Percentiles rank a stretch among this genome's conserved stretches.
Conservation (phyloP, 1,140 invertebrate species). For the Dendrolimus punctatus region DNA sequence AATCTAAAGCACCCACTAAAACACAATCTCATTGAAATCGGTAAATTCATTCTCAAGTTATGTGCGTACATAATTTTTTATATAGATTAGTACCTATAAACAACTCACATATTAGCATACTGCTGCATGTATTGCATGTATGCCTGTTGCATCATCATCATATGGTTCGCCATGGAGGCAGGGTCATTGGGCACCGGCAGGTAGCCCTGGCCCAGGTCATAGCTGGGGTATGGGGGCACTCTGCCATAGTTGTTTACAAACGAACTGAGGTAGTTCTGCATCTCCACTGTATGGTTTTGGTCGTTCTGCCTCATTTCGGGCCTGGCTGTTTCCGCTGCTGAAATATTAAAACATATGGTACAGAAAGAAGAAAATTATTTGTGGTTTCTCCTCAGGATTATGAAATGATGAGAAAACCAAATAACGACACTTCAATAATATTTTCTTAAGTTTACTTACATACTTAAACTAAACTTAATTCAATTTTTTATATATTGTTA, state of each 20-base stretch:
- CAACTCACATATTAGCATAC: constrained; percentile 81
- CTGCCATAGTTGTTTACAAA: constrained; percentile 57
- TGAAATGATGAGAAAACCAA: too few relatives aligned
- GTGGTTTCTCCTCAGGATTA: too few relatives aligned
- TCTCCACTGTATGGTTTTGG: constrained; percentile 59
- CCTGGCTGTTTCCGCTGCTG: constrained; percentile 20
- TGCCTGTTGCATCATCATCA: constrained; percentile 84
- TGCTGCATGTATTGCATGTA: constrained; percentile 89
- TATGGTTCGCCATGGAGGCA: constrained; percentile 69
- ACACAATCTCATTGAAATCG: too few relatives aligned
- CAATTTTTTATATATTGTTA: too few relatives aligned
- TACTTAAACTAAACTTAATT: too few relatives aligned
- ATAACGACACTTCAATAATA: too few relatives aligned
- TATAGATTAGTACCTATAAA: not conserved
- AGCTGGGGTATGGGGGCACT: constrained; percentile 54
- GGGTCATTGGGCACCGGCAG: constrained; percentile 44
- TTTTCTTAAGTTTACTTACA: too few relatives aligned
- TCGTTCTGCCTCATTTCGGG: constrained; percentile 59
- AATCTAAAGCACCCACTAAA: too few relatives aligned
- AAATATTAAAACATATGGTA: too few relatives aligned
- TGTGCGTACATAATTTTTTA: too few relatives aligned
- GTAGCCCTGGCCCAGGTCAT: constrained; percentile 46
- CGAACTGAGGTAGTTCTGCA: constrained; percentile 58
- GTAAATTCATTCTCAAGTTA: too few relatives aligned
- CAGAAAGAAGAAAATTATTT: too few relatives aligned